Evolutionary conservation across 2,888 invertebrate genomes (phyloP).

Genomic region (Lasioglossum calceatum): DNA sequence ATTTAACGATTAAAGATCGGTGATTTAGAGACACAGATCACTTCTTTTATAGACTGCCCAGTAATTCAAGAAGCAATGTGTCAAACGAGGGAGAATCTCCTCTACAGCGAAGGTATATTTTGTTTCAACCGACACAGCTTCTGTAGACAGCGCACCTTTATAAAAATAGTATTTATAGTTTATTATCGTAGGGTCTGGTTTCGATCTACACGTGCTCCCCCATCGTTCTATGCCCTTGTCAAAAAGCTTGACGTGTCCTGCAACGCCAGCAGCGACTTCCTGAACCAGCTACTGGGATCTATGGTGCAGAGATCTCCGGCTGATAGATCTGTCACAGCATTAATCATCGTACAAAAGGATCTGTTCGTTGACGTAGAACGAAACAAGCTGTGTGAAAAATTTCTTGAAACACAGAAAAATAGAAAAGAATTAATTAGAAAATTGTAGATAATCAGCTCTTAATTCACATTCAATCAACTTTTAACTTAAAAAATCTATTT

Average conservation of each 20-base stretch:
- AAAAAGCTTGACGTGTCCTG: slow-evolving; percentile 30
- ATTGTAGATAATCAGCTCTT: too few relatives aligned
- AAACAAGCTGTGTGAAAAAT: not conserved
- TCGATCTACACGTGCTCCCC: slow-evolving; percentile 61
- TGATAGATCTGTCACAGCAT: not conserved
- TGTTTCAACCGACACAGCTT: not conserved
- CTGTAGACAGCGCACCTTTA: slow-evolving; percentile 31
- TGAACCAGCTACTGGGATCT: slow-evolving; percentile 9
- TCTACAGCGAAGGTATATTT: not conserved
- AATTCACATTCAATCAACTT: not conserved
- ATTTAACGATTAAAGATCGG: not conserved
- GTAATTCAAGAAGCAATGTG: not conserved
- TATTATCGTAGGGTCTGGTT: slow-evolving; percentile 68
- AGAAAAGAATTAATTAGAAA: not conserved
- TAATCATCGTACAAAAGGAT: not conserved
- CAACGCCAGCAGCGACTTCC: slow-evolving; percentile 36
- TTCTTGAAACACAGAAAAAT: not conserved
- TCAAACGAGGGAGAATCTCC: not conserved
- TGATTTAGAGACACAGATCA: not conserved
- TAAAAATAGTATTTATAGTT: slow-evolving; percentile 64
- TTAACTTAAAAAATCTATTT: too few relatives aligned
- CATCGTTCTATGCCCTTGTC: slow-evolving; percentile 30
- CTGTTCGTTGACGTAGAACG: not conserved
- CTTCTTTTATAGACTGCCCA: not conserved
- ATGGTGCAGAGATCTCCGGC: slow-evolving; percentile 10